A percentile compares a stretch with the other conserved stretches of the same genome.
Conservation (phyloP, 1,140 invertebrate species). For the Zaprionus taronus region DNA sequence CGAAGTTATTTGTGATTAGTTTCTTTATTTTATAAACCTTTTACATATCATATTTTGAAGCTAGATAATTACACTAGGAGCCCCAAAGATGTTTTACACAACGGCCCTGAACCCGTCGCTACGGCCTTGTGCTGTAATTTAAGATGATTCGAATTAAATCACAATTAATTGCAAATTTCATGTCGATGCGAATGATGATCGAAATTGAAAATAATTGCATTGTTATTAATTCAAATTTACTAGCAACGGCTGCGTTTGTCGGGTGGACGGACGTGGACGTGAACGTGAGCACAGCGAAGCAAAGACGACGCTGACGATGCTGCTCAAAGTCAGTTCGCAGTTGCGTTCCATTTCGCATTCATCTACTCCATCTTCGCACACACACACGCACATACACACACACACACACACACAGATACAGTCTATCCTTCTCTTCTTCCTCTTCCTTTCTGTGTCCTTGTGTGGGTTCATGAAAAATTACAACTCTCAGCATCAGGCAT, state of each 20-base stretch:
- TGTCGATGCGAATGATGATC: neutral
- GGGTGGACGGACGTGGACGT: constrained; percentile 36
- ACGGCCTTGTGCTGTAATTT: neutral
- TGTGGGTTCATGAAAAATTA: constrained; percentile 74
- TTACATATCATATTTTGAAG: no score
- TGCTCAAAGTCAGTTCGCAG: constrained; percentile 30
- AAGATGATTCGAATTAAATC: constrained; percentile 2
- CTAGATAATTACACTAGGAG: no score
- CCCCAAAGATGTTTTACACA: no score
- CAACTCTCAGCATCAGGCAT: constrained; percentile 77
- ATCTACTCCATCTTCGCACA: constrained; percentile 40
- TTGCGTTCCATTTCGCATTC: constrained; percentile 1
- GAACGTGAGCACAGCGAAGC: neutral
- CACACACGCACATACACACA: neutral
- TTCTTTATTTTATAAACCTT: no score
- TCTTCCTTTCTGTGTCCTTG: constrained; percentile 11
- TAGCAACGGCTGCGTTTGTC: constrained; percentile 39
- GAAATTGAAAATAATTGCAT: neutral
- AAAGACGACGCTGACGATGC: constrained; percentile 9
- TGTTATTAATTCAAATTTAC: constrained; percentile 9
- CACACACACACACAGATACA: neutral
- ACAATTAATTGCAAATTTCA: constrained; percentile 5
- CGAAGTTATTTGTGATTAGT: no score
- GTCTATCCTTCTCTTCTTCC: neutral
- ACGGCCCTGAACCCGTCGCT: no score